Percentiles rank a stretch among this genome's conserved stretches.
phyloP scores from a whole-genome alignment of 2,113 vertebrate genomes.

The Micromys minutus region DNA sequence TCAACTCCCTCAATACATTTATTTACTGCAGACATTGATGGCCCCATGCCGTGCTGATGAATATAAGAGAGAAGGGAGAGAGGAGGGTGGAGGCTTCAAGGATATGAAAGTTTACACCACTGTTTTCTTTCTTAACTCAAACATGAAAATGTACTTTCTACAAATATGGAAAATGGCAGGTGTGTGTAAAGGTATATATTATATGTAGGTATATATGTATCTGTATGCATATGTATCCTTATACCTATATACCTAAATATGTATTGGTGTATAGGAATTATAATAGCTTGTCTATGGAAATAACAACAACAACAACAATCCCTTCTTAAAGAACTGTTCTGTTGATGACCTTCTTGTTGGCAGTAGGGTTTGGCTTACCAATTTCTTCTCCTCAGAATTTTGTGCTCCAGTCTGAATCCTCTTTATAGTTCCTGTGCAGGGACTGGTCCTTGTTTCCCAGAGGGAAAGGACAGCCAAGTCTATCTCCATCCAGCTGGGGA shows the following conservation, averaged over 20 bases:
- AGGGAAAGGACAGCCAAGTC: not conserved
- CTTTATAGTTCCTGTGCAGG: not conserved
- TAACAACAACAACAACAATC: not conserved
- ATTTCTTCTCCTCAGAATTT: slow-evolving; percentile 45
- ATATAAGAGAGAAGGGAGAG: not conserved
- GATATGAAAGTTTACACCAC: not conserved
- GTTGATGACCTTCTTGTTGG: slow-evolving; percentile 21
- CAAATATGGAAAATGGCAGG: slow-evolving; percentile 58
- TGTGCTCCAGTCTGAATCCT: slow-evolving; percentile 22
- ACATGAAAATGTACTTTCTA: slow-evolving; percentile 29
- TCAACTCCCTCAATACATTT: not conserved
- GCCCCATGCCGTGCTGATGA: not conserved
- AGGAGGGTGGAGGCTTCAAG: not conserved
- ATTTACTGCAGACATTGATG: not conserved
- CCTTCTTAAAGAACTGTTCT: not conserved
- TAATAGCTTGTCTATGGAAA: slow-evolving; percentile 64
- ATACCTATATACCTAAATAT: too few species aligned
- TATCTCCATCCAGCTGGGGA: not conserved
- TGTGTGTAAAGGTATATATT: slow-evolving; percentile 2
- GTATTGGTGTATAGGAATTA: slow-evolving; percentile 5
- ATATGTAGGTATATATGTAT: too few species aligned
- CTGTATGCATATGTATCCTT: too few species aligned
- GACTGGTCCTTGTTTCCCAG: not conserved
- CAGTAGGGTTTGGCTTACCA: slow-evolving; percentile 4
- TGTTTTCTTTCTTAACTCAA: slow-evolving; percentile 35